Conservation (phyloP, 2,888 invertebrate genomes). For the Tupiocoris notatus region DNA sequence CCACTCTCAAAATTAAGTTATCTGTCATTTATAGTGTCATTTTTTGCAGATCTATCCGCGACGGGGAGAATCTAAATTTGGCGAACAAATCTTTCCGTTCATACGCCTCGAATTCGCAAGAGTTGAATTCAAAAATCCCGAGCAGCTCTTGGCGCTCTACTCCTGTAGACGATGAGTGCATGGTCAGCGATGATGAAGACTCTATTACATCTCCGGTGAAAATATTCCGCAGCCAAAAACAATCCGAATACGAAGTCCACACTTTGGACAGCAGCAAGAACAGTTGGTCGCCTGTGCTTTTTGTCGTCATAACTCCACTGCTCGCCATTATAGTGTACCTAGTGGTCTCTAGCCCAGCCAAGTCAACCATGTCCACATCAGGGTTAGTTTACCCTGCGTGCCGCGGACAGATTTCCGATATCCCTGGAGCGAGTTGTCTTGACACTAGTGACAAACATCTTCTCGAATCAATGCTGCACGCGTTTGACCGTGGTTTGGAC, state of each 20-base stretch:
- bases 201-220: constrained; percentile 7
- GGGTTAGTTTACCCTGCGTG: not conserved
- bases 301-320: constrained; percentile 3
- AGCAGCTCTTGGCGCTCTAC: not conserved
- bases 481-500: not conserved
- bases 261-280: not conserved
- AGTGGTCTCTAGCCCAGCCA: not conserved
- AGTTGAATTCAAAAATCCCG: not conserved
- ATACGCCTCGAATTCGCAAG: not conserved
- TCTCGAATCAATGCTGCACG: not conserved
- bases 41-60: not conserved
- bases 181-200: constrained; percentile 18
- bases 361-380: not conserved
- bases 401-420: not conserved
- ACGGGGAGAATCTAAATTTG: not conserved
- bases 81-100: not conserved
- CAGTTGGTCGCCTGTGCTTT: not conserved
- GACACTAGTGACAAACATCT: not conserved
- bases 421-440: not conserved
- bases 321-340: not conserved
- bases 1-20: no score
- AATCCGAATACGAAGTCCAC: constrained; percentile 16
- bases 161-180: not conserved
- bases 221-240: not conserved
- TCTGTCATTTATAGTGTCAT: no score